Percentiles rank a stretch among this genome's conserved stretches.
These are phyloP conservation scores for Trialeurodes vaporariorum DNA, from an alignment of 1,140 invertebrate species.

Conservation along the genomic window DNA sequence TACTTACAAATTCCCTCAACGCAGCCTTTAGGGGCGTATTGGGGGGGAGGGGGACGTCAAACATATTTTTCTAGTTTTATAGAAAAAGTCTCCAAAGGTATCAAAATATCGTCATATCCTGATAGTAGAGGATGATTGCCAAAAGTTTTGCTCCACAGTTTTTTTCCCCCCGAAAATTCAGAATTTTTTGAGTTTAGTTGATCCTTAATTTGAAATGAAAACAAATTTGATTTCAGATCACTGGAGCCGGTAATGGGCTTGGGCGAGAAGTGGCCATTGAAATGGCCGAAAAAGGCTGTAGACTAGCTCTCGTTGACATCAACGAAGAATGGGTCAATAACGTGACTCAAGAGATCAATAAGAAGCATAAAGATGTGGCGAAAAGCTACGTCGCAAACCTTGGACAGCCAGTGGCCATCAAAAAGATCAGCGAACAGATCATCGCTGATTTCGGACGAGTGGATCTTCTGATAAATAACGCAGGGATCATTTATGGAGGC, in stretches of 20 bases:
- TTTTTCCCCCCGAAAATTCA: too few relatives aligned
- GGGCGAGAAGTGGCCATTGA: slow-evolving; percentile 50
- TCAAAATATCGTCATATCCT: too few relatives aligned
- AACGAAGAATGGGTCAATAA: slow-evolving; percentile 39
- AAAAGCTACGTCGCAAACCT: slow-evolving; percentile 17
- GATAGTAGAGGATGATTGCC: too few relatives aligned
- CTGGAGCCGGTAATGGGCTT: slow-evolving; percentile 54
- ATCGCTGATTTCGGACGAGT: slow-evolving; percentile 12
- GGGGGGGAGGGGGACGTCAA: too few relatives aligned
- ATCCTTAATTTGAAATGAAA: too few relatives aligned
- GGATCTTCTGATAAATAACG: slow-evolving; percentile 20
- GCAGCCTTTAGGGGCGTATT: too few relatives aligned
- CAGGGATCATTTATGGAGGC: slow-evolving; percentile 8
- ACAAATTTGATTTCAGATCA: slow-evolving; percentile 46
- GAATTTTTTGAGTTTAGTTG: too few relatives aligned
- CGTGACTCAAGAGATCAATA: slow-evolving; percentile 34
- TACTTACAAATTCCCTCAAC: too few relatives aligned
- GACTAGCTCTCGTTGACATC: slow-evolving; percentile 51
- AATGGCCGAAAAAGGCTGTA: slow-evolving; percentile 44
- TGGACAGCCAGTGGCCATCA: slow-evolving; percentile 11
- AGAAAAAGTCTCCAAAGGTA: too few relatives aligned
- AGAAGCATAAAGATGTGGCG: slow-evolving; percentile 16
- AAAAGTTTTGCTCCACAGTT: too few relatives aligned
- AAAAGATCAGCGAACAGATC: slow-evolving; percentile 6
- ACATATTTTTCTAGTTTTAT: too few relatives aligned